phyloP scores from a whole-genome alignment of 2,797 vertebrate genomes.

The Hylomyscus alleni region DNA sequence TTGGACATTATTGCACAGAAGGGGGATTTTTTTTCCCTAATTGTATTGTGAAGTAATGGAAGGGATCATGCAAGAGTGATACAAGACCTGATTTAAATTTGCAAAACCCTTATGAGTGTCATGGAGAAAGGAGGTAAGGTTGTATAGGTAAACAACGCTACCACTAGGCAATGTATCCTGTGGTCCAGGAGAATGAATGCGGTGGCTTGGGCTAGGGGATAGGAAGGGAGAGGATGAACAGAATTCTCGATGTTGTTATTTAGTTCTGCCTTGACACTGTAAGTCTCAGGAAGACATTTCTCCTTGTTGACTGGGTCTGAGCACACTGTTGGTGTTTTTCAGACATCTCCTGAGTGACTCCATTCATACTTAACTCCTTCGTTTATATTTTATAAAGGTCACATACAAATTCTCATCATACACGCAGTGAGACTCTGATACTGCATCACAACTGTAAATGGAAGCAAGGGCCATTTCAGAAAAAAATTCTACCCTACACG shows the following conservation, averaged over 20 bases:
- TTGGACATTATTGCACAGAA: not conserved
- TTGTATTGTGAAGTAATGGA: not conserved
- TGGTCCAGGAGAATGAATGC: not conserved
- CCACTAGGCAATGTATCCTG: not conserved
- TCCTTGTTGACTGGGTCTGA: not conserved
- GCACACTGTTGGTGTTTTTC: not conserved
- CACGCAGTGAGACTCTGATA: not conserved
- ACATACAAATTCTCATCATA: not conserved
- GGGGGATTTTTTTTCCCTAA: not conserved
- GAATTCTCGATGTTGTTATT: not conserved
- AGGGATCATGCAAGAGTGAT: not conserved
- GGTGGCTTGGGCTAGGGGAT: not conserved
- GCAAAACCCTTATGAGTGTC: not conserved
- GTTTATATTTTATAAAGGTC: constrained; percentile 14
- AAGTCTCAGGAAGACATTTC: not conserved
- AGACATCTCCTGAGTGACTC: not conserved
- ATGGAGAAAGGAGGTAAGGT: not conserved
- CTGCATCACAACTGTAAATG: not conserved
- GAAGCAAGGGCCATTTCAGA: not conserved
- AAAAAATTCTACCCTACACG: not conserved
- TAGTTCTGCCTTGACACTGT: not conserved
- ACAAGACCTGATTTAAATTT: not conserved
- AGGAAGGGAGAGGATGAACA: not conserved
- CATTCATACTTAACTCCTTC: not conserved
- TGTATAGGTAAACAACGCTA: not conserved